Base-by-base conservation (phyloP, 2,797 vertebrate species). In the Diplodus sargus region DNA sequence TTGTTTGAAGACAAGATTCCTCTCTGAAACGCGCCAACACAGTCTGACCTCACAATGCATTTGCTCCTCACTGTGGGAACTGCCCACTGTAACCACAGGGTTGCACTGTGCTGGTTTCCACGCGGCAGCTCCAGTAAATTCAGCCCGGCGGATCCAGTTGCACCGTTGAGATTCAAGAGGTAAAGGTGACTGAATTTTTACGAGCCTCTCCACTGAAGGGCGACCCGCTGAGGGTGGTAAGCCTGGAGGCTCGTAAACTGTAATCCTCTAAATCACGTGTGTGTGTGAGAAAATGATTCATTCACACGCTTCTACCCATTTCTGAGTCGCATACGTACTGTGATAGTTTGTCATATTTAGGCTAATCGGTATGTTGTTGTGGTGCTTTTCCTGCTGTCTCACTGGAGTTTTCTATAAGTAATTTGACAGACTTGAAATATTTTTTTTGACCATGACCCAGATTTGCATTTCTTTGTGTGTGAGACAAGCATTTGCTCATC, bases 161-260 rank as follows among this genome's bases (percentile, higher is more conserved):
- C 85, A 60, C 56, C 22, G 58, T 4, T 77, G 54, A 69, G 53
- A 74, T 77, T 83, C 76, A 81, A 69, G 63, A 74, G 3, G 57
- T 15, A 11, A 30, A 67, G 52, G 60, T 64, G 74, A 49, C 13
- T 59, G 70, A 48, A 60, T 34, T 83, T 34, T 89, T 82, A 87
- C 0, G 70, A 73, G 75, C 58, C 72, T 49, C 48, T 81, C 68
- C 74, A 76, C 15, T 11, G 28, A 47, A 52, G 42, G 20, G 45
- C 22, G 16, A 74, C 23, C 54, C 22, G 3, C 68, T 0, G 63
- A 76, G 82, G 70, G 56, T 71, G 66, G 69, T 69, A 7, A 57
- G 15, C 13, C 48, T 17, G 17, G 4, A 23, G 47, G 52, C 53
- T 10, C 5, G 18, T 67, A 39, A 69, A 9, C 67, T 22, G 4